Evolutionary conservation across 2,888 invertebrate species (phyloP).

Genomic region (Microctonus hyperodae): DNA sequence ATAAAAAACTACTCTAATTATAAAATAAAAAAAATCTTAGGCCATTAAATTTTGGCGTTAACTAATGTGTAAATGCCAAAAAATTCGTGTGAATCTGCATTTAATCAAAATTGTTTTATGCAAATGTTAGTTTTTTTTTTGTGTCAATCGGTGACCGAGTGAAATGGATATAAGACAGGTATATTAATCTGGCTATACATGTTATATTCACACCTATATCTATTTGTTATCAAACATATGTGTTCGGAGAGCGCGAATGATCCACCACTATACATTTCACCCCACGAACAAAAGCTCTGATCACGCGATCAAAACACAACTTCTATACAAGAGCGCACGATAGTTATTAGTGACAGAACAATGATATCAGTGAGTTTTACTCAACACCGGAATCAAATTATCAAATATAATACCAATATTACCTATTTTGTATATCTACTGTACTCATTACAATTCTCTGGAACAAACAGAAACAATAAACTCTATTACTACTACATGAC

Average conservation of each 20-base stretch:
- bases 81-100: neutral
- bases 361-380: conserved; percentile 13
- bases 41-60: too few relatives aligned
- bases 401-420: neutral
- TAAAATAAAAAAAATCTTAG: neutral
- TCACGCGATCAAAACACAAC: conserved; percentile 57
- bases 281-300: conserved; percentile 35
- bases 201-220: neutral
- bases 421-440: neutral
- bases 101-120: neutral
- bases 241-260: neutral
- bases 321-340: conserved; percentile 8
- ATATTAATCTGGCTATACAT: neutral
- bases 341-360: neutral
- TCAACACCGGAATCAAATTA: neutral
- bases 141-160: neutral
- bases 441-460: neutral
- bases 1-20: too few relatives aligned
- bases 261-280: neutral
- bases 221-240: neutral
- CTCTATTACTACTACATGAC: too few relatives aligned
- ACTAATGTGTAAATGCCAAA: neutral
- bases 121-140: neutral
- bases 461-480: neutral
- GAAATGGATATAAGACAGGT: neutral